Evolutionary conservation across 2,113 vertebrate genomes (phyloP).

Genomic region (Chloropsis cyanopogon): DNA sequence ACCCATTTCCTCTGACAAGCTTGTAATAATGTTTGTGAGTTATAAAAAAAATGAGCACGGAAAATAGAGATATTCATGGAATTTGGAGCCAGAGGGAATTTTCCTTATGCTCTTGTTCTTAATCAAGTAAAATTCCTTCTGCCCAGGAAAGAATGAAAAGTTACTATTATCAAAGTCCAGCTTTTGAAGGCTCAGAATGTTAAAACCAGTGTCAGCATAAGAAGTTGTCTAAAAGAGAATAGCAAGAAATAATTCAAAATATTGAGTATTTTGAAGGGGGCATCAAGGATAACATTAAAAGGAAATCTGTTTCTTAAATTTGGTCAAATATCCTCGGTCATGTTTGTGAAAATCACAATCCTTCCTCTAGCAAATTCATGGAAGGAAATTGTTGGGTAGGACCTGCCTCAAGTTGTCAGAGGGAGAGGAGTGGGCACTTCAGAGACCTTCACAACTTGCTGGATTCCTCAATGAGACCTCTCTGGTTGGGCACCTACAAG

Average conservation of each 20-base stretch:
- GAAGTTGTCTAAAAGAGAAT: neutral
- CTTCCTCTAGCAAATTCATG: neutral
- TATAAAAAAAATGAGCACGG: neutral
- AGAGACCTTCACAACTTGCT: neutral
- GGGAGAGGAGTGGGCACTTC: neutral
- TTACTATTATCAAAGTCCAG: neutral
- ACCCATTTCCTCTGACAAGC: neutral
- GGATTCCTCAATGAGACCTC: neutral
- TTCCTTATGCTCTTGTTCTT: neutral
- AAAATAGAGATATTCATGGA: neutral
- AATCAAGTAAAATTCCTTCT: neutral
- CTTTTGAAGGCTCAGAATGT: neutral
- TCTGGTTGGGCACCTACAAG: neutral
- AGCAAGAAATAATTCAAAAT: neutral
- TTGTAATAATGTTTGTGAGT: neutral
- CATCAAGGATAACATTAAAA: neutral
- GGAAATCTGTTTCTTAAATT: neutral
- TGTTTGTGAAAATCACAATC: neutral
- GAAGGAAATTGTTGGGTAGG: neutral
- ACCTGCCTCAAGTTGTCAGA: accelerated
- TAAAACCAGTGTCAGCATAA: neutral
- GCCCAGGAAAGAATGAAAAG: neutral
- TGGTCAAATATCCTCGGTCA: accelerated
- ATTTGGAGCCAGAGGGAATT: neutral
- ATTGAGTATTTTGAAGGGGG: neutral